Conservation (phyloP, 2,888 invertebrate species). For the Nemapogon koenigi region DNA sequence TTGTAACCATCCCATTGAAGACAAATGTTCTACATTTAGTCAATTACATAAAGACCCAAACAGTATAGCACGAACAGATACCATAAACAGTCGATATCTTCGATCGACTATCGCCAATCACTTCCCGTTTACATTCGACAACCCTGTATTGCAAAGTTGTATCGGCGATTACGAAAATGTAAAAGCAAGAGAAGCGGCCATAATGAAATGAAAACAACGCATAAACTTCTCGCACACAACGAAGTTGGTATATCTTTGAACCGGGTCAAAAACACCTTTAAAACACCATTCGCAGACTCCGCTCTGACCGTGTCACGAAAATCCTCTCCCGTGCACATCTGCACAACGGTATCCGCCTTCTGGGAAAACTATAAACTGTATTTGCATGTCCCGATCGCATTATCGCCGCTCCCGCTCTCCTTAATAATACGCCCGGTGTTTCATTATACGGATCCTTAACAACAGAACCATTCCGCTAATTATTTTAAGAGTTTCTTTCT, state of each 20-base stretch:
- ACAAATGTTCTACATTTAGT: too few relatives aligned
- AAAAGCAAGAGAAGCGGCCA: slow-evolving; percentile 55
- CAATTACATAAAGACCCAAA: too few relatives aligned
- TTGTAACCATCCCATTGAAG: too few relatives aligned
- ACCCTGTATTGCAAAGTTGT: slow-evolving; percentile 43
- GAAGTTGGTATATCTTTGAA: slow-evolving; percentile 28
- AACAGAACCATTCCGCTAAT: slow-evolving; percentile 55
- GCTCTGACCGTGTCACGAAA: slow-evolving; percentile 58
- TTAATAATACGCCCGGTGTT: slow-evolving; percentile 56
- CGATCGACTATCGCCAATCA: too few relatives aligned
- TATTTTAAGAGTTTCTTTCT: slow-evolving; percentile 49
- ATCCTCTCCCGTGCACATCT: slow-evolving; percentile 45
- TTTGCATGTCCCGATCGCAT: slow-evolving; percentile 57
- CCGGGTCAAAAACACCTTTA: slow-evolving; percentile 63
- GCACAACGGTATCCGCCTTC: slow-evolving; percentile 56
- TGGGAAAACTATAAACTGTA: slow-evolving; percentile 57
- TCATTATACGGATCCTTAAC: slow-evolving; percentile 33
- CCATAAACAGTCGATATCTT: too few relatives aligned
- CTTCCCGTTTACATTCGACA: too few relatives aligned
- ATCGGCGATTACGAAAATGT: slow-evolving; percentile 58
- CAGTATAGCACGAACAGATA: too few relatives aligned
- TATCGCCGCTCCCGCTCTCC: slow-evolving; percentile 33
- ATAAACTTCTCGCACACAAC: slow-evolving; percentile 37
- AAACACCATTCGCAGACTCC: slow-evolving; percentile 47
- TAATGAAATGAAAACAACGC: slow-evolving; percentile 58